Percentiles rank a stretch among this genome's conserved stretches.
Evolutionary conservation across 2,113 vertebrate species (phyloP).

Genomic region (Mustela nigripes): DNA sequence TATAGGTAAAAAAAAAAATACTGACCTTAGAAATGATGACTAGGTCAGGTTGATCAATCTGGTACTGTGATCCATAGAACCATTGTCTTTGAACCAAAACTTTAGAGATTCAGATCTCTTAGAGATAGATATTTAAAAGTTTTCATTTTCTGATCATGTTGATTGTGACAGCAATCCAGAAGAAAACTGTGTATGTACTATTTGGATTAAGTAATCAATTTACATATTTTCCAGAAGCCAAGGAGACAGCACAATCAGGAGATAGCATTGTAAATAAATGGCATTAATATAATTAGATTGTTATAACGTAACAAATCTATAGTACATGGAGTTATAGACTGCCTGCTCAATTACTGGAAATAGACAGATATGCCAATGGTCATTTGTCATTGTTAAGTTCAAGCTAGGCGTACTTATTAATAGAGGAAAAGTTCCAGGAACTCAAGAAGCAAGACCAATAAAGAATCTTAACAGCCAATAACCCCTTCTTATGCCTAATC

Average conservation of each 20-base stretch:
- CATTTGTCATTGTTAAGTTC: conserved; percentile 71
- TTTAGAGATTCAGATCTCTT: background rate
- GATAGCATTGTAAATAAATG: conserved; percentile 49
- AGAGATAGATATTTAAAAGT: background rate
- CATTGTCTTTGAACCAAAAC: background rate
- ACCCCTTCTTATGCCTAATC: background rate
- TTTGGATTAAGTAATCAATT: conserved; percentile 37
- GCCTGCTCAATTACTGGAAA: conserved; percentile 66
- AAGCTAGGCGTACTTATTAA: conserved; percentile 64
- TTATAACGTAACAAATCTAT: conserved; percentile 48
- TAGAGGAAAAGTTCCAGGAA: conserved; percentile 71
- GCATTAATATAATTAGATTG: conserved; percentile 69
- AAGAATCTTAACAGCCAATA: conserved; percentile 63
- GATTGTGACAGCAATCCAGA: background rate
- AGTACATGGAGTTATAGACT: conserved; percentile 40
- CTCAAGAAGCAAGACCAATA: conserved; percentile 48
- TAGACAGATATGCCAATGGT: conserved; percentile 54
- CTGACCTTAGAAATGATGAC: background rate
- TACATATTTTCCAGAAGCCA: conserved; percentile 11
- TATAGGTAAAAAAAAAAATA: background rate
- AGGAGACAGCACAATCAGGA: conserved; percentile 49
- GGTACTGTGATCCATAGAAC: background rate
- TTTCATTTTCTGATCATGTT: background rate
- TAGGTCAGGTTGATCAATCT: background rate
- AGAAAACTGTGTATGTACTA: background rate